Evolutionary conservation across 2,797 vertebrate genomes (phyloP).

Genomic region (Orientallactaga sibirica): DNA sequence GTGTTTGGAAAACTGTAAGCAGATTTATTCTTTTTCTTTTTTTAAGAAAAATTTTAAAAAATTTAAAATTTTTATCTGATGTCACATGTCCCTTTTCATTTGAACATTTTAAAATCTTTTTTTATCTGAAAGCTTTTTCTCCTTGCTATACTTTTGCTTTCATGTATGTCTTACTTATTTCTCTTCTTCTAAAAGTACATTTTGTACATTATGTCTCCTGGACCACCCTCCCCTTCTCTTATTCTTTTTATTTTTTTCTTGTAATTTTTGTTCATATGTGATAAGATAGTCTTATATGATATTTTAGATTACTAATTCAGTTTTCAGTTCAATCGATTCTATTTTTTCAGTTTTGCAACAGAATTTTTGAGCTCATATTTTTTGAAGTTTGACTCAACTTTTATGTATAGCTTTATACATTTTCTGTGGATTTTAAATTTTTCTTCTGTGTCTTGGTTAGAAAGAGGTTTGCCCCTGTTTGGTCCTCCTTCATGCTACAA

Average conservation of each 20-base stretch:
- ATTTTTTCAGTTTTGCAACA: slow-evolving; percentile 15
- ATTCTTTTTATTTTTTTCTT: not conserved
- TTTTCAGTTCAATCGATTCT: slow-evolving; percentile 26
- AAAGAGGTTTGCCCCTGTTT: not conserved
- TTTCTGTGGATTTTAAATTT: not conserved
- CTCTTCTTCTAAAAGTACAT: not conserved
- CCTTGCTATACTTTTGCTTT: not conserved
- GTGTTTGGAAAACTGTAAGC: not conserved
- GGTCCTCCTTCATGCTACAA: not conserved
- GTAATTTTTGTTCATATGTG: not conserved
- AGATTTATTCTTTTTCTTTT: not conserved
- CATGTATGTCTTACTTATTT: not conserved
- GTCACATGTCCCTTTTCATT: not conserved
- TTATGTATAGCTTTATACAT: not conserved
- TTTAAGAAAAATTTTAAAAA: not conserved
- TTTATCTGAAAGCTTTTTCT: not conserved
- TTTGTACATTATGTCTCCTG: not conserved
- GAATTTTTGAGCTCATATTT: slow-evolving; percentile 13
- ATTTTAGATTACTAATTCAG: not conserved
- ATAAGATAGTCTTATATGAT: not conserved
- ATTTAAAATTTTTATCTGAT: not conserved
- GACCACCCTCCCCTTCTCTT: not conserved
- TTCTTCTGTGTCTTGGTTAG: not conserved
- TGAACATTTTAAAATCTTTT: not conserved
- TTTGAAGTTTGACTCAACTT: not conserved